Base-by-base conservation (phyloP, 2,888 invertebrate genomes). In the Linnaemya tessellans region DNA sequence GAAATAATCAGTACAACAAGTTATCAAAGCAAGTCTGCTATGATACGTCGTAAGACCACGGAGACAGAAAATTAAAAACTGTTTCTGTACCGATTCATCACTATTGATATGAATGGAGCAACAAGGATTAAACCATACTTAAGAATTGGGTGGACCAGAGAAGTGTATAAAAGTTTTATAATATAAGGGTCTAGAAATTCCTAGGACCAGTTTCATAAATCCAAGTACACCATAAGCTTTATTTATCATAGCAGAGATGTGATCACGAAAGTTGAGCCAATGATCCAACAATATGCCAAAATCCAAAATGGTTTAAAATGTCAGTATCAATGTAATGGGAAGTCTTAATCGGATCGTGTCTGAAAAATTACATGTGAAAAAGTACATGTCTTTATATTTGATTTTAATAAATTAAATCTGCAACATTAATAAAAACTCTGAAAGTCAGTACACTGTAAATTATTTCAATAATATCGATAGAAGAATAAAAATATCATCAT, bases 121-220 rank as follows among this genome's bases (percentile, higher is more conserved):
- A 20, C 51, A 51, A 20, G 51, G 20, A 20, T 51, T 20, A 7
- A 49, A 15, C 51, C 51, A 51, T 51, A 51, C n/a, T 49, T n/a
- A 49, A 49, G 49, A 49, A 49, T 49, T 49, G n/a, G 49, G 7
- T n/a, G 49, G 15, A 49, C n/a, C 7, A 49, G 49, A 49, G 49
- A 49, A n/a, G n/a, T 49, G 7, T 49, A 49, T 49, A 49, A 49
- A n/a, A 49, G 20, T 51, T 18, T 51, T 51, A 20, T 51, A 46
- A 15, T 46, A 46, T 46, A 46, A 1, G n/a, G 13, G 15, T 46
- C 46, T 5, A 15, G 46, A 46, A 46, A 46, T 46, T 46, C 46
- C 38, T 38, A 5, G 1, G 38, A 38, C 38, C 38, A 38, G 38
- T 38, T 38, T 38, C 11, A 10, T 38, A 8, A 38, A 38, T 38